A percentile compares a stretch with the other conserved stretches of the same genome.
These are phyloP conservation scores for Buathra laborator DNA, from an alignment of 2,888 invertebrate species.

Conservation along the genomic window DNA sequence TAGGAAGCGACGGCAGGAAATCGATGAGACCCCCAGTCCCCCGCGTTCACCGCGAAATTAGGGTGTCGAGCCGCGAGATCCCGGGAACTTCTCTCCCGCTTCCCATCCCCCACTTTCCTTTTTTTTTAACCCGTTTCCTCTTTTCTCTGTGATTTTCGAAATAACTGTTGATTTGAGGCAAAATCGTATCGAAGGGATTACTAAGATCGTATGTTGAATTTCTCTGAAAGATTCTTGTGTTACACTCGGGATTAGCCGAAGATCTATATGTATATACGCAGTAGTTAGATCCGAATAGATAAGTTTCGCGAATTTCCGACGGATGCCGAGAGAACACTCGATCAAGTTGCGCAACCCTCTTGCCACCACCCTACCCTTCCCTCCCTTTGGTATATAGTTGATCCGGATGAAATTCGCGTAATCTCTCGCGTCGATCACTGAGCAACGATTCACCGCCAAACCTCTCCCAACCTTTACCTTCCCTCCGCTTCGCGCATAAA, in stretches of 20 bases:
- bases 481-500: too few species aligned
- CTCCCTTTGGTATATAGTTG: background rate
- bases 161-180: background rate
- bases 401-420: conserved; percentile 54
- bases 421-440: conserved; percentile 56
- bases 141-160: conserved; percentile 2
- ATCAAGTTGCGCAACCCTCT: conserved; percentile 23
- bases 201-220: background rate
- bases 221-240: background rate
- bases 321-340: conserved; percentile 35
- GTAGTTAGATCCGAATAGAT: conserved; percentile 18
- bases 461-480: too few species aligned
- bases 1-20: conserved; percentile 21
- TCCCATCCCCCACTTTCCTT: background rate
- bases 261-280: background rate
- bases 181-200: background rate
- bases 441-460: conserved; percentile 23
- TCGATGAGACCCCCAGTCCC: conserved; percentile 41
- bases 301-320: conserved; percentile 37
- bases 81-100: conserved; percentile 1
- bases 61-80: conserved; percentile 39
- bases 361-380: too few species aligned
- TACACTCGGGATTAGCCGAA: conserved; percentile 5
- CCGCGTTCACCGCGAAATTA: conserved; percentile 56
- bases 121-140: conserved; percentile 1